These are phyloP conservation scores for Eucriotettix oculatus DNA, from an alignment of 2,888 invertebrate genomes.

Conservation along the genomic window DNA sequence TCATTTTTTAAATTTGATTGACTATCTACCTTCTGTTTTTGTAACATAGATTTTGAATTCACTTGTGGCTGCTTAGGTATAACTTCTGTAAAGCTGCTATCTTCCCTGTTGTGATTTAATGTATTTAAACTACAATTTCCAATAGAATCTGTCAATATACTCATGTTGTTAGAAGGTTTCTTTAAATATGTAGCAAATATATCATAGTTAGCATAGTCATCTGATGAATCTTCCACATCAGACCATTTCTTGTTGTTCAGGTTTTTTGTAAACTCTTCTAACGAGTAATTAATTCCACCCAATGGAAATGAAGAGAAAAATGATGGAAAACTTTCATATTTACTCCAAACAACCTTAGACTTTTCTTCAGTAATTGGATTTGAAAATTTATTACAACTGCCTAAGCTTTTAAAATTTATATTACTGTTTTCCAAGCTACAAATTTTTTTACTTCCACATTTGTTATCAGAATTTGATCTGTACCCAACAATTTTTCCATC, in stretches of 20 bases:
- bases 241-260: background rate
- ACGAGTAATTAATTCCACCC: background rate
- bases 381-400: background rate
- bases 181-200: too few relatives aligned
- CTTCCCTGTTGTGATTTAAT: conserved; percentile 42
- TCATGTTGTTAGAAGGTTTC: too few relatives aligned
- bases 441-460: too few relatives aligned
- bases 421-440: too few relatives aligned
- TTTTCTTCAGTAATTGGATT: background rate
- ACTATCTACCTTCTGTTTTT: background rate
- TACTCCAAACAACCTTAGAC: background rate
- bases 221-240: background rate
- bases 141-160: background rate
- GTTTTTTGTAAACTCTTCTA: background rate
- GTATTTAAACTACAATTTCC: conserved; percentile 30
- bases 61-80: conserved; percentile 23
- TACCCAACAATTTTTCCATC: conserved; percentile 1
- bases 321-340: conserved; percentile 4
- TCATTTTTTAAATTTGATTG: background rate
- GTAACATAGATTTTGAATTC: background rate
- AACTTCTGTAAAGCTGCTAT: conserved; percentile 44
- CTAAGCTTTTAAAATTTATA: too few relatives aligned
- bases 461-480: background rate
- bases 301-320: background rate
- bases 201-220: background rate